A percentile compares a stretch with the other conserved stretches of the same genome.
phyloP scores from a whole-genome alignment of 2,113 vertebrate species.

The Lycaon pictus region DNA sequence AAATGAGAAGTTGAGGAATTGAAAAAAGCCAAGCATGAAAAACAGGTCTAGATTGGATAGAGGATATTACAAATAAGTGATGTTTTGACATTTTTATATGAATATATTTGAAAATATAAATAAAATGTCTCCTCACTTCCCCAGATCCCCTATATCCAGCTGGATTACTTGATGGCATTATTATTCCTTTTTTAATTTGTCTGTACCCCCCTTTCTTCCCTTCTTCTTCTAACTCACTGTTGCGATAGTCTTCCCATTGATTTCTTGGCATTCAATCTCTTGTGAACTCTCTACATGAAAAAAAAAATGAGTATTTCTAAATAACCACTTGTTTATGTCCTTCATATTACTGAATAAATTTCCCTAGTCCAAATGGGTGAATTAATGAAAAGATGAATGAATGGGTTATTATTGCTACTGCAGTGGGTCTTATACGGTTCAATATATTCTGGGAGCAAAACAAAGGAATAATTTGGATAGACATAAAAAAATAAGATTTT shows the following conservation, averaged over 20 bases:
- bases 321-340: background rate
- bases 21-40: background rate
- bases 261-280: background rate
- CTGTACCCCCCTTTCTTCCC: background rate
- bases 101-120: background rate
- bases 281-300: background rate
- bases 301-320: background rate
- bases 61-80: background rate
- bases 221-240: background rate
- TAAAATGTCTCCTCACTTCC: background rate
- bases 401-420: background rate
- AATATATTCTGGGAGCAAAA: background rate
- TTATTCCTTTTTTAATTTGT: background rate
- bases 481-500: slow-evolving; percentile 20
- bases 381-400: background rate
- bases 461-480: background rate
- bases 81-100: background rate
- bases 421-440: background rate
- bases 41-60: background rate
- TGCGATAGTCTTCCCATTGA: background rate
- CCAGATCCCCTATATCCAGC: background rate
- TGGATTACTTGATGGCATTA: background rate
- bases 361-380: background rate
- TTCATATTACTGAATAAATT: background rate
- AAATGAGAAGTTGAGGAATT: background rate